Conservation (phyloP, 2,113 vertebrate genomes). For the Laterallus jamaicensis region DNA sequence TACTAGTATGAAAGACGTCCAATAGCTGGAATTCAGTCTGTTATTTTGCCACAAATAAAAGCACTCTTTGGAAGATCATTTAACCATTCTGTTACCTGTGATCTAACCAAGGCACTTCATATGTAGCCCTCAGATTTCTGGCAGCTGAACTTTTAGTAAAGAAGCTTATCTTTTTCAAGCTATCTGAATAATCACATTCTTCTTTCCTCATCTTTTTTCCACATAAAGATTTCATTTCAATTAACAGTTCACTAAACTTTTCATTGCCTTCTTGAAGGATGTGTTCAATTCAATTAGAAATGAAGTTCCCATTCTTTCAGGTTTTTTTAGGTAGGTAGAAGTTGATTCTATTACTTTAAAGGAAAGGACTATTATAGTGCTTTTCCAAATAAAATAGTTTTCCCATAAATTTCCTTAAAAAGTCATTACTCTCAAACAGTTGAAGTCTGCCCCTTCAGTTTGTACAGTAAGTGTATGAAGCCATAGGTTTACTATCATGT, state of each 20-base stretch:
- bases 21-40: conserved; percentile 32
- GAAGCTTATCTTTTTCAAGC: not conserved
- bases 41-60: conserved; percentile 37
- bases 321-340: not conserved
- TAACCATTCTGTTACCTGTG: not conserved
- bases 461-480: not conserved
- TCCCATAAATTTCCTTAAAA: not conserved
- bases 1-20: conserved; percentile 5
- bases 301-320: not conserved
- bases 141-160: not conserved
- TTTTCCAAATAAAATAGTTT: not conserved
- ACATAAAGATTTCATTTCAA: not conserved
- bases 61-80: not conserved
- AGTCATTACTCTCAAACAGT: not conserved
- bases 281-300: not conserved
- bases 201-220: not conserved
- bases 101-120: not conserved
- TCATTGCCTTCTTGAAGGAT: not conserved
- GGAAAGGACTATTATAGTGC: not conserved
- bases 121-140: not conserved
- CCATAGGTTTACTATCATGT: not conserved
- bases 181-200: not conserved
- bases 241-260: not conserved
- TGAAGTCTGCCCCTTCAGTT: not conserved
- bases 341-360: not conserved